Conservation (phyloP, 2,888 invertebrate species). For the Sericinus montela region DNA sequence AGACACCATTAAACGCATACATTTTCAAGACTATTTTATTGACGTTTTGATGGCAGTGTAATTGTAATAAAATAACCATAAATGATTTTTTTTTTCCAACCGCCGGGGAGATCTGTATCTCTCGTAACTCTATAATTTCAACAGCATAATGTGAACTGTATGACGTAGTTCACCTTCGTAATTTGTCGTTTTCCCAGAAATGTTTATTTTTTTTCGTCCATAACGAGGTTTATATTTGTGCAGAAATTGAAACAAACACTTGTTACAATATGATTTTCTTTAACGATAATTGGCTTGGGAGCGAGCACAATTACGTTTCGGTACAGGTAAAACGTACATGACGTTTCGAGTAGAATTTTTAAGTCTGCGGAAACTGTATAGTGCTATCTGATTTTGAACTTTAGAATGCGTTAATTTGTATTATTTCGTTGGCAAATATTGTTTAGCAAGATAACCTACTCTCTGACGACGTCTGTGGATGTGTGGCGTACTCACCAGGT, state of each 20-base stretch:
- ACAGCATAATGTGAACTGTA: conserved; percentile 37
- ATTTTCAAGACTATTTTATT: conserved; percentile 4
- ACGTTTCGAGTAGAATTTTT: conserved; percentile 11
- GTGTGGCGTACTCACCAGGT: no score
- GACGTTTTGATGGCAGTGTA: conserved; percentile 13
- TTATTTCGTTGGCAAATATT: neutral
- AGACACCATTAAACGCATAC: conserved; percentile 3
- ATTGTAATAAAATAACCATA: conserved; percentile 18
- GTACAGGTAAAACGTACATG: neutral
- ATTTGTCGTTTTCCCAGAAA: conserved; percentile 64
- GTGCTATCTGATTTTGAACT: neutral
- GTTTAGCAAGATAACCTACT: neutral
- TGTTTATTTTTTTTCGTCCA: conserved; percentile 29
- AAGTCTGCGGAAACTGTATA: conserved; percentile 7
- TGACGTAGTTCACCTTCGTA: conserved; percentile 58
- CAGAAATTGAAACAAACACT: conserved; percentile 23
- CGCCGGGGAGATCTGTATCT: conserved; percentile 39
- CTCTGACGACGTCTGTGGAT: no score
- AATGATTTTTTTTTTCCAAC: conserved; percentile 11
- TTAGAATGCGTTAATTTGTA: neutral
- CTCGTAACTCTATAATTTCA: conserved; percentile 41
- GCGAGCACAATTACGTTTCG: conserved; percentile 11
- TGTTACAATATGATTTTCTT: conserved; percentile 24
- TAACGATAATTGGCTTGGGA: conserved; percentile 42
- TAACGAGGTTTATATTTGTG: conserved; percentile 37